These are phyloP conservation scores for Caenorhabditis macrosperma DNA, from an alignment of 2,888 invertebrate genomes.

Conservation along the genomic window DNA sequence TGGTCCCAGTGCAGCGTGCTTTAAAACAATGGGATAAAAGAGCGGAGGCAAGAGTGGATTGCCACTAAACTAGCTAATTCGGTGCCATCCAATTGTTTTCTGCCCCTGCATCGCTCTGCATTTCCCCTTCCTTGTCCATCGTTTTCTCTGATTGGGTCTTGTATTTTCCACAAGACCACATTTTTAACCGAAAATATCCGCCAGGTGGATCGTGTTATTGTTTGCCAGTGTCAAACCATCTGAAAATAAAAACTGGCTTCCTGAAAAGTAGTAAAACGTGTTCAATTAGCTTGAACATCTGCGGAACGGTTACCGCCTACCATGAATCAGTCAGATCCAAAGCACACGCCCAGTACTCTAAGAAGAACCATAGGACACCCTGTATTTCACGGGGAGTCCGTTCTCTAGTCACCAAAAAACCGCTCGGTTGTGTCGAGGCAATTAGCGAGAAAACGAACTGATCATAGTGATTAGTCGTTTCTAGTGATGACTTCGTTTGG, in stretches of 20 bases:
- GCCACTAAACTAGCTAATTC: background rate
- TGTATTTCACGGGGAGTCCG: background rate
- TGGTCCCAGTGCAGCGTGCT: background rate
- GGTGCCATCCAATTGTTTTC: constrained; percentile 12
- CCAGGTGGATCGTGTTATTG: too few relatives aligned
- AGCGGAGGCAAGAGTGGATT: constrained; percentile 43
- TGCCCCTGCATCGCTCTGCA: background rate
- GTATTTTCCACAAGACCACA: background rate
- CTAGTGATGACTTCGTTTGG: background rate
- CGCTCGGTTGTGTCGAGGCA: too few relatives aligned
- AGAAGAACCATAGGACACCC: background rate
- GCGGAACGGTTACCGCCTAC: too few relatives aligned
- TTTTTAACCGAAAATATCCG: too few relatives aligned
- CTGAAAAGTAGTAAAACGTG: too few relatives aligned
- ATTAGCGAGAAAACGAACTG: constrained; percentile 20
- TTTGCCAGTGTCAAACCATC: too few relatives aligned
- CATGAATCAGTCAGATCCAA: background rate
- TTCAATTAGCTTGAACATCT: too few relatives aligned
- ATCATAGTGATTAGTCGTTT: constrained; percentile 34
- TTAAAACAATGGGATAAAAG: constrained; percentile 52
- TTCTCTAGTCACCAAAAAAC: background rate
- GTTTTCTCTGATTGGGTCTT: background rate
- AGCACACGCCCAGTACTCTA: background rate
- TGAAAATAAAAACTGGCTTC: too few relatives aligned
- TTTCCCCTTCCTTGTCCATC: background rate